phyloP scores from a whole-genome alignment of 2,113 vertebrate species.

The Tachysurus vachellii region DNA sequence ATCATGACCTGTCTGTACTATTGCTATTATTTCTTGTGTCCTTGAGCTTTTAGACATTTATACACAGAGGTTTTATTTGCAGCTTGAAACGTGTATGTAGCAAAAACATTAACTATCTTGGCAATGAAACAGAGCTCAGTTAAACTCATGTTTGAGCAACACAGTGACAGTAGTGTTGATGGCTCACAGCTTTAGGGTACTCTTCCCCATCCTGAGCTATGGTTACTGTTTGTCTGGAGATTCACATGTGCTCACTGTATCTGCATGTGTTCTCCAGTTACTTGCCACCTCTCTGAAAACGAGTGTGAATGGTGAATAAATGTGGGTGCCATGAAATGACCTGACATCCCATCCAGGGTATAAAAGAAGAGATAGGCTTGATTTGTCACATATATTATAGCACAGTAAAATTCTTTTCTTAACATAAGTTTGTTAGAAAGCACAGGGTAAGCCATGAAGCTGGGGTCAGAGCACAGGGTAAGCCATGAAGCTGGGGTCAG shows the following conservation, averaged over 20 bases:
- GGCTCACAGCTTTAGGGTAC: background rate
- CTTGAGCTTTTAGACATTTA: slow-evolving; percentile 3
- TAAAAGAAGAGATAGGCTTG: too few species aligned
- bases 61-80: background rate
- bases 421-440: too few species aligned
- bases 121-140: background rate
- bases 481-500: too few species aligned
- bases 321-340: background rate
- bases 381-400: too few species aligned
- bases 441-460: too few species aligned
- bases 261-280: background rate
- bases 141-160: background rate
- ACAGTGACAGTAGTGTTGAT: background rate
- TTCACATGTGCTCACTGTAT: background rate
- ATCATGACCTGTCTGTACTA: slow-evolving; percentile 41
- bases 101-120: slow-evolving; percentile 6
- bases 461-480: too few species aligned
- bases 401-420: too few species aligned
- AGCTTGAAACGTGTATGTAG: background rate
- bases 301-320: background rate
- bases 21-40: slow-evolving; percentile 16
- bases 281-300: background rate
- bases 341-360: background rate
- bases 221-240: background rate
- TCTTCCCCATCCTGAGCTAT: too few species aligned